phyloP scores from a whole-genome alignment of 2,113 vertebrate genomes.

The Syngnathus typhle region DNA sequence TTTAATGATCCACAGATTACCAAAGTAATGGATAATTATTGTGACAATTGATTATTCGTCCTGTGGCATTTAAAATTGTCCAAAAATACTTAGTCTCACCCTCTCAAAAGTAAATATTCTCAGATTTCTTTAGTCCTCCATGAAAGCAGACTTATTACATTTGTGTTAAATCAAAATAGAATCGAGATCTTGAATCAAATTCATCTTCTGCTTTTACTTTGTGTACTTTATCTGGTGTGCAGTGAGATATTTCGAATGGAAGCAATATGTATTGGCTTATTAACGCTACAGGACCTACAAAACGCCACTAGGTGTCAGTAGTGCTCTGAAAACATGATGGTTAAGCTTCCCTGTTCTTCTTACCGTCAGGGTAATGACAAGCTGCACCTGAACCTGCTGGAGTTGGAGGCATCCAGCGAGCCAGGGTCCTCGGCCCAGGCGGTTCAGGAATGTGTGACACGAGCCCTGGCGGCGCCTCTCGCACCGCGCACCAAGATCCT shows the following conservation, averaged over 20 bases:
- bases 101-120: no score
- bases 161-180: no score
- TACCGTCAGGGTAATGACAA: conserved; percentile 71
- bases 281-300: background rate
- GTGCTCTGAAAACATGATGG: background rate
- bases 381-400: conserved; percentile 77
- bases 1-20: no score
- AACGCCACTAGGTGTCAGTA: background rate
- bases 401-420: conserved; percentile 75
- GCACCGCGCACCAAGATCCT: conserved; percentile 70
- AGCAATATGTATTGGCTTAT: background rate
- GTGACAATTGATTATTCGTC: no score
- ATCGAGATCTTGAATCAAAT: no score
- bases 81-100: no score
- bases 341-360: background rate
- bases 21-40: no score
- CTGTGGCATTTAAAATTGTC: no score
- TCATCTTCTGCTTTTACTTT: no score
- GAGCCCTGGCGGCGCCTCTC: conserved; percentile 73
- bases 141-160: no score
- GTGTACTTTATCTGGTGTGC: background rate
- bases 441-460: conserved; percentile 75
- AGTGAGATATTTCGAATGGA: background rate
- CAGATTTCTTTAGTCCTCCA: no score
- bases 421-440: conserved; percentile 64